A percentile compares a stretch with the other conserved stretches of the same genome.
These are phyloP conservation scores for Labeo catla DNA, from an alignment of 2,113 vertebrate genomes.

Conservation along the genomic window DNA sequence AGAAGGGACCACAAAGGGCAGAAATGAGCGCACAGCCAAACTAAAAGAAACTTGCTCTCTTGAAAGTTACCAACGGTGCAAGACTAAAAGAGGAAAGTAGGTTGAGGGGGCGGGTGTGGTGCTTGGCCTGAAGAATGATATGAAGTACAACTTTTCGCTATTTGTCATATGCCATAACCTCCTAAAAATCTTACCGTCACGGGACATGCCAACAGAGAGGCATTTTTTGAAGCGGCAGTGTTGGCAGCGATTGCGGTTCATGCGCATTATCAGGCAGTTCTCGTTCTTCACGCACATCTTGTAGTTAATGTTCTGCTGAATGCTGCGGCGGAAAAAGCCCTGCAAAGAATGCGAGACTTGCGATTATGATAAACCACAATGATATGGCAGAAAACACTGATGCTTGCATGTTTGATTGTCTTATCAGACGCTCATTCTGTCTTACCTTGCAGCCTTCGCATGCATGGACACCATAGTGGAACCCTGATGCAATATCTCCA, in stretches of 20 bases:
- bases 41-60: slow-evolving; percentile 48
- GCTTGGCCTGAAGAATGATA: slow-evolving; percentile 6
- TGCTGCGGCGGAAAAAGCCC: slow-evolving; percentile 84
- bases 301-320: slow-evolving; percentile 84
- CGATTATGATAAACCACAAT: background rate
- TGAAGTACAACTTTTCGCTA: background rate
- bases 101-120: slow-evolving; percentile 33
- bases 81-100: slow-evolving; percentile 50
- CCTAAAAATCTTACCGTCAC: slow-evolving; percentile 76
- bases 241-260: slow-evolving; percentile 83
- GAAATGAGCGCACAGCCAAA: slow-evolving; percentile 52
- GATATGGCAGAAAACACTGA: background rate
- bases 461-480: slow-evolving; percentile 84
- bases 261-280: slow-evolving; percentile 82
- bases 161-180: slow-evolving; percentile 29
- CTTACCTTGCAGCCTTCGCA: slow-evolving; percentile 83
- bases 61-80: slow-evolving; percentile 51
- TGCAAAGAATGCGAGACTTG: slow-evolving; percentile 54
- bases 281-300: slow-evolving; percentile 85
- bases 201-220: slow-evolving; percentile 82
- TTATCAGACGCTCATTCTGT: background rate
- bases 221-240: slow-evolving; percentile 85
- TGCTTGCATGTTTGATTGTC: background rate
- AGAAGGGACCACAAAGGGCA: slow-evolving; percentile 52
- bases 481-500: slow-evolving; percentile 82